These are phyloP conservation scores for Pandemis corylana DNA, from an alignment of 2,888 invertebrate species.

Conservation along the genomic window DNA sequence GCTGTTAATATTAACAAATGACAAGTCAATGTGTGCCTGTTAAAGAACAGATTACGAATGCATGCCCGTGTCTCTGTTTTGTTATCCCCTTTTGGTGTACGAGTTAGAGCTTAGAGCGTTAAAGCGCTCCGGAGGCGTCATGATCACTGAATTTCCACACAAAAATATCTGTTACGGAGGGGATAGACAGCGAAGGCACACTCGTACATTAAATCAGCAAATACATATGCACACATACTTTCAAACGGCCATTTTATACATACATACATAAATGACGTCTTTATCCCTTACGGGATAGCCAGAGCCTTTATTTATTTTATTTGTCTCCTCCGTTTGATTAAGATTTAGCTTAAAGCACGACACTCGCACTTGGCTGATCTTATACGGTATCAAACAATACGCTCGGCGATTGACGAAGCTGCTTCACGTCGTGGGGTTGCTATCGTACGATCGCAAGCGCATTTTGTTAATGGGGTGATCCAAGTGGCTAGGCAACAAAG, in stretches of 20 bases:
- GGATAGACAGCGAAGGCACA: neutral
- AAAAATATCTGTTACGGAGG: neutral
- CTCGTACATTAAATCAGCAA: no score
- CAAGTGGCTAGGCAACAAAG: slow-evolving; percentile 18
- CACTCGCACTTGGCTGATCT: neutral
- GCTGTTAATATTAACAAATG: slow-evolving; percentile 6
- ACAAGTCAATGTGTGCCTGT: neutral
- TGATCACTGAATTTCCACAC: neutral
- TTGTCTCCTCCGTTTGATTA: no score
- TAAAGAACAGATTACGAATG: neutral
- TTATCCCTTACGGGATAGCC: no score
- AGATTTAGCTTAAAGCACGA: no score
- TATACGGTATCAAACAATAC: slow-evolving; percentile 38
- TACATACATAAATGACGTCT: no score
- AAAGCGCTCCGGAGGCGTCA: neutral
- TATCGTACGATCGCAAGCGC: slow-evolving; percentile 71
- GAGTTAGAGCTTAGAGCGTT: neutral
- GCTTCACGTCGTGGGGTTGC: slow-evolving; percentile 51
- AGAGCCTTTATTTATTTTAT: no score
- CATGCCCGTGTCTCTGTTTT: neutral
- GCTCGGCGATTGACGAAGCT: slow-evolving; percentile 60
- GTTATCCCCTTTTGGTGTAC: neutral
- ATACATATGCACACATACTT: no score
- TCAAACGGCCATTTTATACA: no score
- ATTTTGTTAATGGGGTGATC: slow-evolving; percentile 71